Percentiles rank a stretch among this genome's conserved stretches.
Evolutionary conservation across 2,113 vertebrate species (phyloP).

Genomic region (Cygnus atratus): DNA sequence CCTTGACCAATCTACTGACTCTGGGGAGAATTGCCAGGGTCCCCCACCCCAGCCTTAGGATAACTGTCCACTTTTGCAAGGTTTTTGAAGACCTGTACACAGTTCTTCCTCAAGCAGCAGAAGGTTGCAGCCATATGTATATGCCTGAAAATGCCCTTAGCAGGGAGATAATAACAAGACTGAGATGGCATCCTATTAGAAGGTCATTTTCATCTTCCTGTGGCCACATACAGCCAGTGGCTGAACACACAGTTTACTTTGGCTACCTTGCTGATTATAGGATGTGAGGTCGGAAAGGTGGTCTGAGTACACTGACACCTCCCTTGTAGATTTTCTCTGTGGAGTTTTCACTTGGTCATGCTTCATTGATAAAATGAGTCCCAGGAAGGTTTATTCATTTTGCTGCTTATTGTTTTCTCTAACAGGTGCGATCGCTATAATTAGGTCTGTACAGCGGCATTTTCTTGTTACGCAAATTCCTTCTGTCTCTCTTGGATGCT

Average conservation of each 20-base stretch:
- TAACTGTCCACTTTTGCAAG: background rate
- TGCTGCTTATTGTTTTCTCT: constrained; percentile 66
- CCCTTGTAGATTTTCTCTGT: constrained; percentile 20
- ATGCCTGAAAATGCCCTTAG: background rate
- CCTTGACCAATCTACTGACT: background rate
- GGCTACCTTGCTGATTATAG: background rate
- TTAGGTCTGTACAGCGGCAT: constrained; percentile 49
- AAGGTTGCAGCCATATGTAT: background rate
- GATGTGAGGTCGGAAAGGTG: background rate
- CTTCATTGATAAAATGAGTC: constrained; percentile 66
- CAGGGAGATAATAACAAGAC: background rate
- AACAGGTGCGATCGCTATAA: constrained; percentile 62
- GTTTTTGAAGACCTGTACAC: background rate
- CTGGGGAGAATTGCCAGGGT: background rate
- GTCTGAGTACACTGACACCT: background rate
- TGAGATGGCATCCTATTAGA: background rate
- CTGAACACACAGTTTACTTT: background rate
- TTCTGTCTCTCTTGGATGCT: constrained; percentile 53
- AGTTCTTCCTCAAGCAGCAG: background rate
- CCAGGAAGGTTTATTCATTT: constrained; percentile 65
- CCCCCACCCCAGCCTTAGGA: background rate
- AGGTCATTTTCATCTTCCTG: background rate
- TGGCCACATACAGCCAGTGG: rapidly evolving
- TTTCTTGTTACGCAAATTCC: constrained; percentile 48
- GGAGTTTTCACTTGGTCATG: constrained; percentile 20